Percentiles rank a stretch among this genome's conserved stretches.
phyloP scores from a whole-genome alignment of 2,888 invertebrate species.

The Hypomecis atomaria region DNA sequence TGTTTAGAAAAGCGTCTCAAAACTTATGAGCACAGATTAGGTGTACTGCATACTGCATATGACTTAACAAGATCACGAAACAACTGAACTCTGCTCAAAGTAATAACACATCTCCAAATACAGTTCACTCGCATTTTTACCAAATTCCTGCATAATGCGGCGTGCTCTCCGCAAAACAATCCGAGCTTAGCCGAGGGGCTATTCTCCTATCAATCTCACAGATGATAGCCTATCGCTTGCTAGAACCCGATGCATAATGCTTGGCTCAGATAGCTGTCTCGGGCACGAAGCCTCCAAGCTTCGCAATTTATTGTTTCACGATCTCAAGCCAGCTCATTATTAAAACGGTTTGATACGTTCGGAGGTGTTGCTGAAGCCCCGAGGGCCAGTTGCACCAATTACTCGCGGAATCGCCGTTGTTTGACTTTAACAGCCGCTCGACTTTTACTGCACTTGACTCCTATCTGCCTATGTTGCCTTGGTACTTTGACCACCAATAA shows the following conservation, averaged over 20 bases:
- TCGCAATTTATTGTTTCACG: constrained; percentile 85
- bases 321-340: constrained; percentile 83
- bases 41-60: too few relatives aligned
- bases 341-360: constrained; percentile 84
- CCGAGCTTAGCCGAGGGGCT: constrained; percentile 76
- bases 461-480: constrained; percentile 47
- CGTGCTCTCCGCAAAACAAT: constrained; percentile 66
- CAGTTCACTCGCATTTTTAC: constrained; percentile 61
- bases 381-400: constrained; percentile 78
- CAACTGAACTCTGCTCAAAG: background rate
- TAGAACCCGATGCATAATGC: constrained; percentile 81
- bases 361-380: constrained; percentile 82
- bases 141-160: constrained; percentile 64
- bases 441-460: constrained; percentile 67
- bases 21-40: too few relatives aligned
- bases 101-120: constrained; percentile 22
- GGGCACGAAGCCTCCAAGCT: constrained; percentile 83
- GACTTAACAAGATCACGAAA: too few relatives aligned
- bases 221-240: constrained; percentile 81
- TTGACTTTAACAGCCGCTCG: constrained; percentile 74
- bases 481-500: constrained; percentile 42
- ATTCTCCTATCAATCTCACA: constrained; percentile 83
- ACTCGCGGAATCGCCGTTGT: constrained; percentile 69
- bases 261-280: constrained; percentile 82
- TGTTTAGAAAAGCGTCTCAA: too few relatives aligned